Evolutionary conservation across 2,797 vertebrate genomes (phyloP).

Genomic region (Hapalemur alaotrensis): DNA sequence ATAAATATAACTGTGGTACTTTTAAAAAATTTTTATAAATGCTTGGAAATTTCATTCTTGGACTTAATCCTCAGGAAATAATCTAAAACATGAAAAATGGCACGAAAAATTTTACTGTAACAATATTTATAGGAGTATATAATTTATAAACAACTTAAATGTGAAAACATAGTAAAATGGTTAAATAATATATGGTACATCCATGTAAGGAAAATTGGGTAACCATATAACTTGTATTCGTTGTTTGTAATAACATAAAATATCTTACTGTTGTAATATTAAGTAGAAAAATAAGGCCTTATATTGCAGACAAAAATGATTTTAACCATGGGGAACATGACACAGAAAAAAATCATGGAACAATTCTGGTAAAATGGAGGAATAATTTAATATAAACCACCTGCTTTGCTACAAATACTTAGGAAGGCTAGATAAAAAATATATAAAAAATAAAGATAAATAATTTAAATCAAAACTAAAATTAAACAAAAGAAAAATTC

Average conservation of each 20-base stretch:
- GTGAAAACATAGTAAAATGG: neutral
- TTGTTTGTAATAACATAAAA: neutral
- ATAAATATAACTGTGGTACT: neutral
- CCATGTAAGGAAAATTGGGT: neutral
- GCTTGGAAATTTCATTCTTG: neutral
- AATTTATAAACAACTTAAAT: neutral
- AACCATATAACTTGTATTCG: slow-evolving; percentile 13
- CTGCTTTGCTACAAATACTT: neutral
- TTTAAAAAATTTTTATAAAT: neutral
- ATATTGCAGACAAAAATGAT: slow-evolving; percentile 18
- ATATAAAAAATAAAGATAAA: neutral
- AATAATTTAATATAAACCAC: neutral
- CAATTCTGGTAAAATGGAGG: neutral
- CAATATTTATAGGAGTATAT: neutral
- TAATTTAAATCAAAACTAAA: neutral
- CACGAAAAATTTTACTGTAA: neutral
- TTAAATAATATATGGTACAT: neutral
- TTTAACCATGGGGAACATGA: neutral
- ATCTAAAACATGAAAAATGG: neutral
- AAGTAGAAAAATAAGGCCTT: neutral
- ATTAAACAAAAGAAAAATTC: slow-evolving; percentile 8
- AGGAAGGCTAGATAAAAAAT: neutral
- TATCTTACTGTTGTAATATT: neutral
- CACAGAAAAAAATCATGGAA: neutral
- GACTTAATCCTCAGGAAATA: neutral